These are phyloP conservation scores for Sphinx pinastri DNA, from an alignment of 2,888 invertebrate genomes.

Conservation along the genomic window DNA sequence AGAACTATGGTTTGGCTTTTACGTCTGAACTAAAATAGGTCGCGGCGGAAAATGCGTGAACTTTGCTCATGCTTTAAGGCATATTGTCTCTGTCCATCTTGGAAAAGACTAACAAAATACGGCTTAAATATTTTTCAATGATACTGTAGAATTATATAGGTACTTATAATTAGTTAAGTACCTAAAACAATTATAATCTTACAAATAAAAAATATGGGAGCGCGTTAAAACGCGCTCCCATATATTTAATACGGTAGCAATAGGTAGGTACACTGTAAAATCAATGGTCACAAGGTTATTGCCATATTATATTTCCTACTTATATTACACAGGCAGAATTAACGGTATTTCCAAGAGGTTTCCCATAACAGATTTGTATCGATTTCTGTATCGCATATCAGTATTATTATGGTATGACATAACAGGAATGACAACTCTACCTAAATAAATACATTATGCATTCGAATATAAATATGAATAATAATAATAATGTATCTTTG, in stretches of 20 bases:
- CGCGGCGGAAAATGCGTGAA: constrained; percentile 20
- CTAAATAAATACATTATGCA: neutral
- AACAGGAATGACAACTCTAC: neutral
- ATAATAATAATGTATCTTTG: neutral
- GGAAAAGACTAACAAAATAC: too few species aligned
- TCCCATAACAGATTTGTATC: constrained; percentile 6
- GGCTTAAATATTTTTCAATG: too few species aligned
- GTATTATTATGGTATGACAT: too few species aligned
- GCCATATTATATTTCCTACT: constrained; percentile 12
- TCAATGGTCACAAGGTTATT: constrained; percentile 5
- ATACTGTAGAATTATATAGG: too few species aligned
- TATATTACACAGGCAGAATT: neutral
- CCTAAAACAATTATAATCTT: too few species aligned
- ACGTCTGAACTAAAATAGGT: constrained; percentile 14
- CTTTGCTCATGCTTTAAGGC: constrained; percentile 3
- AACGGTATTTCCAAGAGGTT: neutral
- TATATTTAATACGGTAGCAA: too few species aligned
- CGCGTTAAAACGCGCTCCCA: too few species aligned
- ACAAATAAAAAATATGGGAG: too few species aligned
- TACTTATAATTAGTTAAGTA: too few species aligned
- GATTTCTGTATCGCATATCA: neutral
- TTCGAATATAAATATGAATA: constrained; percentile 6
- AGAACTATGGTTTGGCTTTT: constrained; percentile 12
- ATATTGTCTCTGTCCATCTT: neutral
- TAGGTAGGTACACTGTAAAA: neutral